Percentiles rank a stretch among this genome's conserved stretches.
phyloP scores from a whole-genome alignment of 2,113 vertebrate genomes.

The Garra rufa region DNA sequence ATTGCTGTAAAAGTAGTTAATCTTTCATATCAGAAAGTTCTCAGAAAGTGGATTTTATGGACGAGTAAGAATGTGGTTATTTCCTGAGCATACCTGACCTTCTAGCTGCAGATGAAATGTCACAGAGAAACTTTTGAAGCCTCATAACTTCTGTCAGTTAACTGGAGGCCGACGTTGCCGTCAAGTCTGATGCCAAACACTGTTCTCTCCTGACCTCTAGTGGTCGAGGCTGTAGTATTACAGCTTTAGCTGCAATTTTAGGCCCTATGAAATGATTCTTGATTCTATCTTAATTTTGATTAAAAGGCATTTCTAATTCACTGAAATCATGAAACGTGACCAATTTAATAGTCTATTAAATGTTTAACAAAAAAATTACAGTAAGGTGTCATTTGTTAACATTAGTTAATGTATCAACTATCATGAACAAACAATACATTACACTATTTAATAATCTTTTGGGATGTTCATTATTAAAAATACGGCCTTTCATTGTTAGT shows the following conservation, averaged over 20 bases:
- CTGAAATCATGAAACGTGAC: not conserved
- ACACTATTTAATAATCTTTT: too few relatives aligned
- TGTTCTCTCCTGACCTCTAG: slow-evolving; percentile 43
- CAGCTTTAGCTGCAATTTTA: not conserved
- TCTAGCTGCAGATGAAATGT: not conserved
- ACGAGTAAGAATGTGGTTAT: slow-evolving; percentile 9
- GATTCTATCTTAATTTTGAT: too few relatives aligned
- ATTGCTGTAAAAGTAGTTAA: not conserved
- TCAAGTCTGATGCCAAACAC: not conserved
- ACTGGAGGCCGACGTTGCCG: not conserved
- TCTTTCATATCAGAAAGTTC: not conserved
- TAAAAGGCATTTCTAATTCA: too few relatives aligned
- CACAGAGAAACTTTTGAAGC: not conserved
- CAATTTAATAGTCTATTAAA: not conserved
- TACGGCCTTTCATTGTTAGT: too few relatives aligned
- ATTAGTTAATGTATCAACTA: too few relatives aligned
- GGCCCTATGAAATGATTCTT: not conserved
- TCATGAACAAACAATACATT: too few relatives aligned
- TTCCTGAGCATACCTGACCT: not conserved
- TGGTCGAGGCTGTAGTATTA: not conserved
- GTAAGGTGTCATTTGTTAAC: too few relatives aligned
- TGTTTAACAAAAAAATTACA: too few relatives aligned
- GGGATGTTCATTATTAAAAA: too few relatives aligned
- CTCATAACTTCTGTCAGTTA: not conserved
- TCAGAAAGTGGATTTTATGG: not conserved